Base-by-base conservation (phyloP, 2,113 vertebrate species). In the Phalacrocorax aristotelis region DNA sequence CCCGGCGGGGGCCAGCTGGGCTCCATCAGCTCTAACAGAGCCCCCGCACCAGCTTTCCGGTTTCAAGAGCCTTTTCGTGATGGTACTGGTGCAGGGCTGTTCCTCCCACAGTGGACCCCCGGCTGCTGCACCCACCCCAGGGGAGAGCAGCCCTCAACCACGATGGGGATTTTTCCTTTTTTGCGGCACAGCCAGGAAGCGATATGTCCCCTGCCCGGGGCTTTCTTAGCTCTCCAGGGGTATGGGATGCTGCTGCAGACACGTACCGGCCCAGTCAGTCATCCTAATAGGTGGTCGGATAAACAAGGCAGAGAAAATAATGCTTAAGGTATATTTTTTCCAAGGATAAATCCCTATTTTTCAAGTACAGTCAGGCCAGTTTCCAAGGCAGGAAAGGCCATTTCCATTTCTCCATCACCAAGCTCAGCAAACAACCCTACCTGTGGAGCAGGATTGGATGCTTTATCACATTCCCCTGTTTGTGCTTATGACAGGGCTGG, bases 1-100 rank as follows among this genome's bases (percentile, higher is more conserved):
- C 60, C 29, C 16, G 0, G 38, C 1, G 0, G 23, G 20, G 14
- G 12, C 34, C 2, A 5, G 13, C 29, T 23, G 2, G 9, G 36
- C 36, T 49, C 72, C 52, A 9, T 38, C 34, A 27, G 46, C 64
- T 32, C 32, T 38, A 13, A 19, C 57, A 46, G 38, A 71, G 55
- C 27, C 55, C 27, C 38, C 4, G 1, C 0, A 1, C 16, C 74
- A 54, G 48, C 34, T 62, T 34, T 7, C 23, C 13, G 27, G 27
- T 54, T 55, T 71, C 34, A 23, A 48, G 13, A 57, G 51, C 16
- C 52, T 51, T 75, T 68, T 75, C 0, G 0, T 13, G 36, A 21
- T 10, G 42, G 49, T 55, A 30, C 21, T 2, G 5, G 42, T 10
- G 42, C 36, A 29, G 44, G 32, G 27, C 7, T 3, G 23, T 14